Percentiles rank a stretch among this genome's conserved stretches.
These are phyloP conservation scores for Drosophila lacicola DNA, from an alignment of 2,888 invertebrate species.

Conservation along the genomic window DNA sequence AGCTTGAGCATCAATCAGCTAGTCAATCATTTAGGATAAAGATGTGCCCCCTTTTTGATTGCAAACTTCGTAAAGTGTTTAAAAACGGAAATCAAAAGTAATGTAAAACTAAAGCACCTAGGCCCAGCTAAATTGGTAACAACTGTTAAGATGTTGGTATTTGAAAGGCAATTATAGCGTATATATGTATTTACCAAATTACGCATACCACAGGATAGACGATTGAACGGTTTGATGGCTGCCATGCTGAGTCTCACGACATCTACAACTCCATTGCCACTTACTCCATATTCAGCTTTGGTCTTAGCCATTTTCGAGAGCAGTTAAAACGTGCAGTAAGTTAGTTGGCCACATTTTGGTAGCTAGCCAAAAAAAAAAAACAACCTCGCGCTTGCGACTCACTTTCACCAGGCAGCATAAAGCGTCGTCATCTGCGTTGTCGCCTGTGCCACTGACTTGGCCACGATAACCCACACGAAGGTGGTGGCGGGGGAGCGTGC, in stretches of 20 bases:
- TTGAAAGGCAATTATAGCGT: background rate
- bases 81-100: too few relatives aligned
- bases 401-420: conserved; percentile 38
- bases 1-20: too few relatives aligned
- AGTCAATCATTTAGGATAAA: too few relatives aligned
- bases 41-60: too few relatives aligned
- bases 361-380: conserved; percentile 13
- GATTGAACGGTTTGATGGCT: background rate
- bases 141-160: too few relatives aligned
- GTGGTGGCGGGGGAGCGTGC: conserved; percentile 1
- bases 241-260: background rate
- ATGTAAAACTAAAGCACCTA: too few relatives aligned
- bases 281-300: conserved; percentile 1
- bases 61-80: too few relatives aligned
- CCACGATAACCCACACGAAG: conserved; percentile 42
- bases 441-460: conserved; percentile 34
- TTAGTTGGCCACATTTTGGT: conserved; percentile 28
- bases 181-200: background rate
- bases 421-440: conserved; percentile 8
- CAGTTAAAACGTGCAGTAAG: conserved; percentile 14
- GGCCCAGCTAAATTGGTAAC: too few relatives aligned
- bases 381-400: conserved; percentile 5
- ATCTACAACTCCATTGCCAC: conserved; percentile 12
- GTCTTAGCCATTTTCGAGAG: conserved; percentile 4
- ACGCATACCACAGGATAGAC: background rate